These are phyloP conservation scores for Sepioteuthis lessoniana DNA, from an alignment of 2,888 invertebrate species.

Conservation along the genomic window DNA sequence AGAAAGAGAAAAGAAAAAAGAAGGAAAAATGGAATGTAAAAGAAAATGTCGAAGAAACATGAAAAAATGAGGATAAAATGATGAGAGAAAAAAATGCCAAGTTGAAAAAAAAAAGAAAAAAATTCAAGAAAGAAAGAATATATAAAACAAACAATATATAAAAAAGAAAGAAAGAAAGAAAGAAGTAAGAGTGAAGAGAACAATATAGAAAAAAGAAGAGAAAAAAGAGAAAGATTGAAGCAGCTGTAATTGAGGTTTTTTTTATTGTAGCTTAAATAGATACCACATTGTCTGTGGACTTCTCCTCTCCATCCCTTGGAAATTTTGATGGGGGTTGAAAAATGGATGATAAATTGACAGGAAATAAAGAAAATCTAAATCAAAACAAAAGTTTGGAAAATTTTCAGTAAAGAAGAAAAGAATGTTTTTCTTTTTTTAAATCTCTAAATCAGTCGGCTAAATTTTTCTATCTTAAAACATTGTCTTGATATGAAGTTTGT, in stretches of 20 bases:
- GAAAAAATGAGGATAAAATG: too few relatives aligned
- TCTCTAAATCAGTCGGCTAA: neutral
- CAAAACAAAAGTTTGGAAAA: neutral
- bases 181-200: too few relatives aligned
- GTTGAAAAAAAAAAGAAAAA: too few relatives aligned
- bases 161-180: too few relatives aligned
- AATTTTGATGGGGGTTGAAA: neutral
- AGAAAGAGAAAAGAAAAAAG: too few relatives aligned
- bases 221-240: neutral
- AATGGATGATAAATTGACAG: neutral
- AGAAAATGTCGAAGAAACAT: too few relatives aligned
- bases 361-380: neutral
- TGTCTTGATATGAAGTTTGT: neutral
- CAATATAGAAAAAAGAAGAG: neutral
- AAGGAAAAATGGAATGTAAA: too few relatives aligned
- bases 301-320: neutral
- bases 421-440: neutral
- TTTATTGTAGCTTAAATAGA: neutral
- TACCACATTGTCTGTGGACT: neutral
- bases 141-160: too few relatives aligned
- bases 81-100: too few relatives aligned
- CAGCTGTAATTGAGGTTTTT: neutral
- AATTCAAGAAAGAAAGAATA: too few relatives aligned
- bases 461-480: neutral
- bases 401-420: neutral